Percentiles rank a stretch among this genome's conserved stretches.
Evolutionary conservation across 2,113 vertebrate species (phyloP).

Genomic region (Amia ocellicauda): DNA sequence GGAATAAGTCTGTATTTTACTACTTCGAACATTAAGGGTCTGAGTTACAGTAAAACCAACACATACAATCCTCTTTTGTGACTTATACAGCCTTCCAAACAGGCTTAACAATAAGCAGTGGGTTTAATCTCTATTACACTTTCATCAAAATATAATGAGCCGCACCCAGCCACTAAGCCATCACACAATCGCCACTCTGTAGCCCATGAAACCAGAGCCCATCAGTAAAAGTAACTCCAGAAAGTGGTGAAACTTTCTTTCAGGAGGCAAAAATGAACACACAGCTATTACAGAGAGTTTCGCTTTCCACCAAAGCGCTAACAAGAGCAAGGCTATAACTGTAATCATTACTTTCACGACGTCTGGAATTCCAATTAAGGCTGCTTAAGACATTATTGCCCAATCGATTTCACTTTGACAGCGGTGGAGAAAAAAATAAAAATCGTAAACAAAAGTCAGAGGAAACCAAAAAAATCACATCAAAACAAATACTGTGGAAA

Average conservation of each 20-base stretch:
- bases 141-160: constrained; percentile 50
- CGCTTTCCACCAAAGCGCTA: constrained; percentile 14
- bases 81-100: constrained; percentile 17
- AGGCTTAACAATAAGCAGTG: constrained; percentile 37
- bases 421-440: constrained; percentile 10
- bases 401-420: constrained; percentile 31
- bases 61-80: constrained; percentile 21
- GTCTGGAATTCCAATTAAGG: too few relatives aligned
- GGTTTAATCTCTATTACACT: constrained; percentile 47
- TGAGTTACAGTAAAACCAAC: background rate
- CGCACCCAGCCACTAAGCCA: constrained; percentile 36
- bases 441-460: too few relatives aligned
- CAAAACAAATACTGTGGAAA: too few relatives aligned
- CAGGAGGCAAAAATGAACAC: constrained; percentile 10
- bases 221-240: background rate
- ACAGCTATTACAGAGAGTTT: too few relatives aligned
- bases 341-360: too few relatives aligned
- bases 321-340: too few relatives aligned
- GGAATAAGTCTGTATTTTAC: too few relatives aligned
- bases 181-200: constrained; percentile 36
- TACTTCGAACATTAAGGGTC: background rate
- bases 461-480: too few relatives aligned
- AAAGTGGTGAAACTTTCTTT: constrained; percentile 16
- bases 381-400: too few relatives aligned
- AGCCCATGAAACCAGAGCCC: constrained; percentile 18